Base-by-base conservation (phyloP, 2,888 invertebrate species). In the Leucophenga maculata region DNA sequence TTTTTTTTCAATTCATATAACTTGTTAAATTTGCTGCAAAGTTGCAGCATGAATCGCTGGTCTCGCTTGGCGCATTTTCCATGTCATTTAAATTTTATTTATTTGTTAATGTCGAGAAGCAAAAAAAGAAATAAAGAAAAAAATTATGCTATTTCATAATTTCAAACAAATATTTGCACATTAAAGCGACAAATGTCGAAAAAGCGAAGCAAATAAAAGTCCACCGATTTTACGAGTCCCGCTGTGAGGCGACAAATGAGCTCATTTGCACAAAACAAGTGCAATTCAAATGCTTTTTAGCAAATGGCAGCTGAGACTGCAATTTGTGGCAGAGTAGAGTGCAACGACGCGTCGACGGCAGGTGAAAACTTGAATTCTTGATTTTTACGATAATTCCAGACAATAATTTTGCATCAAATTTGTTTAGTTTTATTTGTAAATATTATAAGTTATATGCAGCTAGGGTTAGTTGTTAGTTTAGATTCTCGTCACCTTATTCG, bases 261-360 rank as follows among this genome's bases (percentile, higher is more conserved):
- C 70, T 70, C 70, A 75, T 75, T 73, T 70, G 65, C 62, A 69
- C 16, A 22, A 72, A 73, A 73, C 73, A 73, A 75, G 73, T 75
- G 74, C 74, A 73, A 66, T 55, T 69, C 67, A 71, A 64, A 26
- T 60, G 44, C 11, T 39, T 39, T 39, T 39, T 39, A 39, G 39
- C 1, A 39, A 39, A 39, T 39, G 39, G 39, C 39, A 39, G 11
- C 39, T 39, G 39, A 39, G 8, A 39, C 26, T 26, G 3, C 39
- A 39, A 39, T 8, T 39, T 8, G 8, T 6, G 39, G 39, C 11
- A 39, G 39, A 39, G 39, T 39, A 39, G 1, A 39, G 39, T 39
- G 39, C 9, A 39, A 9, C 39, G 8, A 39, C 26, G 39, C 9
- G 8, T 3, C 39, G 8, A 39, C 26, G 48, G 14, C 48, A 14